Evolutionary conservation across 2,888 invertebrate genomes (phyloP).

Genomic region (Mesorhabditis spiculigera): DNA sequence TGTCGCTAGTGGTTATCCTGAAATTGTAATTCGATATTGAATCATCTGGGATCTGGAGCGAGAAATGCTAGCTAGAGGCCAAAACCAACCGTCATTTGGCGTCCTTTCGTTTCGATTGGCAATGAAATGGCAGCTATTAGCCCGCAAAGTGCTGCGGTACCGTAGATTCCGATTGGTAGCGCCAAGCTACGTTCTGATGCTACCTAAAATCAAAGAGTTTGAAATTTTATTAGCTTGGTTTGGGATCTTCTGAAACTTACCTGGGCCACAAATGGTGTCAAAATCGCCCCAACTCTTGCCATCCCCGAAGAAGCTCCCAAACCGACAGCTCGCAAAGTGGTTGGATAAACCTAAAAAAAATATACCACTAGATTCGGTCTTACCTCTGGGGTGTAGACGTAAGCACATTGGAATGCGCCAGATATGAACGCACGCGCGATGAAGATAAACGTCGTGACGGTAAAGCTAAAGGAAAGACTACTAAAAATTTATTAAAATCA

Average conservation of each 20-base stretch:
- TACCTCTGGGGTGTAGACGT: conserved; percentile 88
- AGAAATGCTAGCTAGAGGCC: not conserved
- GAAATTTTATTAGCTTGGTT: conserved; percentile 10
- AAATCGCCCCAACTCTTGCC: conserved; percentile 85
- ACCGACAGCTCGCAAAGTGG: conserved; percentile 80
- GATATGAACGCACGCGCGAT: conserved; percentile 85
- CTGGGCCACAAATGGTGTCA: conserved; percentile 89
- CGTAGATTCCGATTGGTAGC: conserved; percentile 75
- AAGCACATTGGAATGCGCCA: conserved; percentile 89
- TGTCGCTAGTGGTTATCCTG: no score
- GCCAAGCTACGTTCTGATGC: conserved; percentile 73
- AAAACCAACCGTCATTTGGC: conserved; percentile 63
- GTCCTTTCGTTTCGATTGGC: conserved; percentile 80
- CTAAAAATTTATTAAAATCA: not conserved
- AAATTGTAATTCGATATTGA: no score
- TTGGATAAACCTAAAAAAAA: conserved; percentile 74
- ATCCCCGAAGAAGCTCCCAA: conserved; percentile 88
- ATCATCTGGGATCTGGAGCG: no score
- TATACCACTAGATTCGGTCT: conserved; percentile 10
- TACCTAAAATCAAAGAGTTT: conserved; percentile 64
- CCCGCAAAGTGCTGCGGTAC: conserved; percentile 73
- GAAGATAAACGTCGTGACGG: conserved; percentile 77
- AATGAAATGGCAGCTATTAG: conserved; percentile 75
- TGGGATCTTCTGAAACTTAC: conserved; percentile 61
- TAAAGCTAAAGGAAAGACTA: conserved; percentile 31